Percentiles rank a stretch among this genome's conserved stretches.
Evolutionary conservation across 2,797 vertebrate genomes (phyloP).

Genomic region (Muscicapa comitata): DNA sequence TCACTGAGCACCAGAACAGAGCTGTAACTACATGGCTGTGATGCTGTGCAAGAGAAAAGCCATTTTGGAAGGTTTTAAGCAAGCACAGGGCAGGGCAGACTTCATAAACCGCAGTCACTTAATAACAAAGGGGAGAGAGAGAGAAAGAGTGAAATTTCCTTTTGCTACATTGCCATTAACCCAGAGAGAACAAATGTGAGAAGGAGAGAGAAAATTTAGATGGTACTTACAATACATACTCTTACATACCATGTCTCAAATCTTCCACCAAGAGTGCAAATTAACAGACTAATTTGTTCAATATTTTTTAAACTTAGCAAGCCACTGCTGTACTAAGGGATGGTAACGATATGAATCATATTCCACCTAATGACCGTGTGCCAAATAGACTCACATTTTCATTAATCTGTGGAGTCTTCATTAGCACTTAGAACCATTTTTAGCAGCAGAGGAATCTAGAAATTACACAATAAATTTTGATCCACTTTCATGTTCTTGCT

Average conservation of each 20-base stretch:
- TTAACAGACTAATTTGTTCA: neutral
- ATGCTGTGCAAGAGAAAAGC: neutral
- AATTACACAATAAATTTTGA: neutral
- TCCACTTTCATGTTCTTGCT: neutral
- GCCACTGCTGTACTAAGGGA: neutral
- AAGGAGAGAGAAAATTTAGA: neutral
- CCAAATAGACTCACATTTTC: neutral
- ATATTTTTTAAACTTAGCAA: neutral
- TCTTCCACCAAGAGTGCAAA: neutral
- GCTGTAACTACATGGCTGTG: accelerated
- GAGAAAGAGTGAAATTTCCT: neutral
- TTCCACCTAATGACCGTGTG: neutral
- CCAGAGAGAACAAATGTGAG: neutral
- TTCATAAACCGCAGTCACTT: neutral
- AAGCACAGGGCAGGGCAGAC: neutral
- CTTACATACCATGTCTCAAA: neutral
- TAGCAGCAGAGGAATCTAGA: neutral
- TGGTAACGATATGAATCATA: neutral
- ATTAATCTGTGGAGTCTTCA: neutral
- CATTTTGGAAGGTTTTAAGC: neutral
- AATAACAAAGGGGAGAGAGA: neutral
- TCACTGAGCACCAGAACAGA: neutral
- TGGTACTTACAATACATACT: neutral
- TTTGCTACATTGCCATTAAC: neutral
- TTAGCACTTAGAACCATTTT: neutral